Percentiles rank a stretch among this genome's conserved stretches.
phyloP scores from a whole-genome alignment of 2,113 vertebrate genomes.

The Corythoichthys intestinalis region DNA sequence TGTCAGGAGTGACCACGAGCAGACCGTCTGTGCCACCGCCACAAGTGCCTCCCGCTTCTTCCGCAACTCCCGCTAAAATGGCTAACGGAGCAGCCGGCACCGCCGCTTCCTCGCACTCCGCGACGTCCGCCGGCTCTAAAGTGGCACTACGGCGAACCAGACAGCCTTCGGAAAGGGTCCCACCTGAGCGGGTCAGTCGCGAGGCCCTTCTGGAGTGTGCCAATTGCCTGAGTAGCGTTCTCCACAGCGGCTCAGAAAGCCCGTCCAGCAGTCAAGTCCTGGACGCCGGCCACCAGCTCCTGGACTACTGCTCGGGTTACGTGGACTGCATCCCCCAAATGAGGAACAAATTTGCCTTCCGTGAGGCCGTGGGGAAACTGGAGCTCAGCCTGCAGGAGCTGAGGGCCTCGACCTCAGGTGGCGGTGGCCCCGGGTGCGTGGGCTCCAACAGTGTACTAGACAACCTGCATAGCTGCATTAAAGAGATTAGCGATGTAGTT shows the following conservation, averaged over 20 bases:
- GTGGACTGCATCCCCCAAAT: constrained; percentile 97
- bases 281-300: constrained; percentile 93
- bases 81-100: constrained; percentile 76
- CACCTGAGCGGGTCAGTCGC: constrained; percentile 87
- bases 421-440: constrained; percentile 66
- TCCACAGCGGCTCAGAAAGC: constrained; percentile 76
- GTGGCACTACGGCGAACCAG: constrained; percentile 84
- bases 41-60: constrained; percentile 84
- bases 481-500: constrained; percentile 97
- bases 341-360: constrained; percentile 98
- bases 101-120: constrained; percentile 61
- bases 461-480: constrained; percentile 93
- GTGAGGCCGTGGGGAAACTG: constrained; percentile 94
- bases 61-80: constrained; percentile 79
- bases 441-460: constrained; percentile 86
- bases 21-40: constrained; percentile 85
- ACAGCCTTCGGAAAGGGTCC: constrained; percentile 81
- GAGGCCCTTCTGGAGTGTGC: constrained; percentile 92
- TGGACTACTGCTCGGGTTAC: constrained; percentile 96
- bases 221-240: constrained; percentile 82
- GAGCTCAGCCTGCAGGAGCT: constrained; percentile 95
- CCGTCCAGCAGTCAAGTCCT: constrained; percentile 90
- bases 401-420: constrained; percentile 85
- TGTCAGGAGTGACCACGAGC: constrained; percentile 69
- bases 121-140: constrained; percentile 73